Conservation (phyloP, 2,888 invertebrate species). For the Acleris cristana region DNA sequence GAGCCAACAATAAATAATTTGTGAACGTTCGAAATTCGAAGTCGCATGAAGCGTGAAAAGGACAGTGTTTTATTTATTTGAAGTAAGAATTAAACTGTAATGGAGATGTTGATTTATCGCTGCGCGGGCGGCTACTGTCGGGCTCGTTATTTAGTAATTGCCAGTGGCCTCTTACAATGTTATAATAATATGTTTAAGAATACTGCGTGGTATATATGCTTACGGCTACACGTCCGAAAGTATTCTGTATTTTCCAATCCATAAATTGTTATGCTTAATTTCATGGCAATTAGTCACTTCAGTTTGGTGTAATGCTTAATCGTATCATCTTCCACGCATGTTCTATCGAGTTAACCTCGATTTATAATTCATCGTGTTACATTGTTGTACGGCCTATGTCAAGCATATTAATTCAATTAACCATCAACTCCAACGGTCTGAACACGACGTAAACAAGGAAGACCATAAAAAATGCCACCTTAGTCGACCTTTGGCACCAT, state of each 20-base stretch:
- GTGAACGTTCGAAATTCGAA: constrained; percentile 72
- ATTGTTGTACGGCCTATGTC: background rate
- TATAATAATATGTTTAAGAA: constrained; percentile 48
- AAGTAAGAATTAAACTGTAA: constrained; percentile 72
- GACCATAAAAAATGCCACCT: constrained; percentile 71
- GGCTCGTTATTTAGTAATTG: constrained; percentile 30
- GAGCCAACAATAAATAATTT: constrained; percentile 79
- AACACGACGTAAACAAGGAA: constrained; percentile 59
- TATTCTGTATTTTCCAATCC: no score
- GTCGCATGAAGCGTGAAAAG: constrained; percentile 67
- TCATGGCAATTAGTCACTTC: no score
- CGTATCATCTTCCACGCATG: no score
- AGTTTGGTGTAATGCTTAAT: no score
- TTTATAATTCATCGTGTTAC: no score
- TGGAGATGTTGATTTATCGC: constrained; percentile 76
- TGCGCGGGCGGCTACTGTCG: constrained; percentile 64
- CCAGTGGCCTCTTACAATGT: constrained; percentile 58
- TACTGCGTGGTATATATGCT: no score
- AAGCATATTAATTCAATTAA: constrained; percentile 12
- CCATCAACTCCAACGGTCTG: constrained; percentile 39
- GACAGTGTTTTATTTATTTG: constrained; percentile 65
- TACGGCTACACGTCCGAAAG: no score
- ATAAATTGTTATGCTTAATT: no score
- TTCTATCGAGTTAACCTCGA: no score
- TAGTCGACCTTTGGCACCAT: constrained; percentile 75